phyloP scores from a whole-genome alignment of 2,797 vertebrate genomes.

The Enteromius viviparus region DNA sequence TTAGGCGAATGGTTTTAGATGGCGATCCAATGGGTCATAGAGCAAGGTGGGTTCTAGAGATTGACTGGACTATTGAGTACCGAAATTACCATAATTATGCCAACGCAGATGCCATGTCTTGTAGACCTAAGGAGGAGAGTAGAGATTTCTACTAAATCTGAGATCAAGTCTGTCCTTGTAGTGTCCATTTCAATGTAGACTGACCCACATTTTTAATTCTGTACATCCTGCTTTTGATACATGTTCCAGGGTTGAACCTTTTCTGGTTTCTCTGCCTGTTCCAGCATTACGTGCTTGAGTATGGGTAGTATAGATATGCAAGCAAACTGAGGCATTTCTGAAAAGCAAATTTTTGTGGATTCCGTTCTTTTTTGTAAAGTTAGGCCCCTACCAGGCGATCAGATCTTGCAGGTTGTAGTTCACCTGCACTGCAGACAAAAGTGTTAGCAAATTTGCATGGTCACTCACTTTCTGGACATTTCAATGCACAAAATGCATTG shows the following conservation, averaged over 20 bases:
- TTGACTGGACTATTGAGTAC: slow-evolving; percentile 13
- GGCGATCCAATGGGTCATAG: background rate
- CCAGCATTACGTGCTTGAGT: background rate
- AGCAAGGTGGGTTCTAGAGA: background rate
- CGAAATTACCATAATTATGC: too few species aligned
- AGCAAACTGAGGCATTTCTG: slow-evolving; percentile 36
- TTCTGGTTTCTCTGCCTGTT: background rate
- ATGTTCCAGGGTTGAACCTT: background rate
- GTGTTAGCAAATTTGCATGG: slow-evolving; percentile 35
- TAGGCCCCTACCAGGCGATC: slow-evolving; percentile 41
- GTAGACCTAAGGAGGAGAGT: too few species aligned
- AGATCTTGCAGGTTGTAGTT: slow-evolving; percentile 31
- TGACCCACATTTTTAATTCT: background rate
- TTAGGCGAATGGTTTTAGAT: background rate
- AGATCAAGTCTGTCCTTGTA: background rate
- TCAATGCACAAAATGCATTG: slow-evolving; percentile 48
- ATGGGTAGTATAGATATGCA: background rate
- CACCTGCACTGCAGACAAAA: background rate
- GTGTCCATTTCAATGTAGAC: background rate
- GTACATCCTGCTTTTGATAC: background rate
- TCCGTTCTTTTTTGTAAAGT: slow-evolving; percentile 32
- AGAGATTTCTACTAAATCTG: background rate
- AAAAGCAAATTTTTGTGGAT: slow-evolving; percentile 42
- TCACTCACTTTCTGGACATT: slow-evolving; percentile 35
- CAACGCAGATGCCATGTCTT: too few species aligned